These are phyloP conservation scores for Ormyrus labotus DNA, from an alignment of 2,888 invertebrate species.

Conservation along the genomic window DNA sequence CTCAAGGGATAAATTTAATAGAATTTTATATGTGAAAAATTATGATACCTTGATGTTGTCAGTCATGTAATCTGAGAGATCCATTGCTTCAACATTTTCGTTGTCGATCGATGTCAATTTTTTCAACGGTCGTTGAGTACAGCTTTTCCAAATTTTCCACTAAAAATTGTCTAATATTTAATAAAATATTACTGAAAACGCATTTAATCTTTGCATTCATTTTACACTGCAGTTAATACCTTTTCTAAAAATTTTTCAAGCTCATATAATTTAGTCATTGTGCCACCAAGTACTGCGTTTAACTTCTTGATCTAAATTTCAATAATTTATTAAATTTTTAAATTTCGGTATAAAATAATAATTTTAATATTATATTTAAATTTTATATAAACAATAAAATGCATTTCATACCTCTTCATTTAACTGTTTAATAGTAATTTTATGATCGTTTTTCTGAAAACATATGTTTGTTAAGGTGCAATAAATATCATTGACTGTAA, in stretches of 20 bases:
- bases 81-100: constrained; percentile 46
- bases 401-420: constrained; percentile 65
- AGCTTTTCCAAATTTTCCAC: constrained; percentile 63
- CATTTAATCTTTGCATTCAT: neutral
- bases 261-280: constrained; percentile 65
- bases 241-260: constrained; percentile 67
- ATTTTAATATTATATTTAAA: too few species aligned
- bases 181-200: constrained; percentile 61
- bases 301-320: constrained; percentile 65
- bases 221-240: constrained; percentile 60
- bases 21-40: too few species aligned
- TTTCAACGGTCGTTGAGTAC: constrained; percentile 38
- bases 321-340: too few species aligned
- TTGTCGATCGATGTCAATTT: constrained; percentile 54
- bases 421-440: constrained; percentile 63
- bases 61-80: constrained; percentile 54
- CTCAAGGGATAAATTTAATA: neutral
- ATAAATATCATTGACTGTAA: neutral
- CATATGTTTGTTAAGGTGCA: too few species aligned
- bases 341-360: too few species aligned
- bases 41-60: constrained; percentile 63
- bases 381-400: too few species aligned
- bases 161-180: constrained; percentile 68
- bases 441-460: constrained; percentile 68
- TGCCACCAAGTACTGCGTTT: constrained; percentile 62